Base-by-base conservation (phyloP, 2,888 invertebrate genomes). In the Oegoconia quadripuncta region DNA sequence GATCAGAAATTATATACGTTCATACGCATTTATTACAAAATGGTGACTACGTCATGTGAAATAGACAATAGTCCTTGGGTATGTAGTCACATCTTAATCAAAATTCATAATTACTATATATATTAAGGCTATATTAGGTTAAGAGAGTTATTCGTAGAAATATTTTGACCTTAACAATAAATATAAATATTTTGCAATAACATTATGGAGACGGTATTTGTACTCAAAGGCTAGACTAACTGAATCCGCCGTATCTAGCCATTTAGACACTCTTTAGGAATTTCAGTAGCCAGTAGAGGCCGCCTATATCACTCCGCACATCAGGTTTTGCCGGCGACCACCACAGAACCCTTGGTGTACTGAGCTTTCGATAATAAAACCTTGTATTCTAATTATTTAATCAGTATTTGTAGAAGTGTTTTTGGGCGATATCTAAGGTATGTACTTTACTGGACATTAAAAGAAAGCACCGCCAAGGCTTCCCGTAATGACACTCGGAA, bases 271-370 rank as follows among this genome's bases (percentile, higher is more conserved):
- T 74, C 84, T 75, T 62, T 48, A 52, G 56, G 50, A 62, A 64
- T 65, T 73, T 72, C 66, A 74, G 74, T 64, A 57, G 76, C 72
- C 81, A 72, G 74, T 72, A 74, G 74, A 80, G 75, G 69, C 76
- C 74, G 77, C 62, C 67, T 63, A 71, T 69, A 68, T 70, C 68
- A 70, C 75, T n/a, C n/a, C 74, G 67, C 82, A 83, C 71, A 83
- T 74, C 73, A 77, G 75, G 76, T 67, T 76, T 65, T 69, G 71
- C 77, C 78, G 74, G 77, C 79, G 71, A 62, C 68, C 73, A 65
- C 67, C 64, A 57, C 74, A 74, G 73, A 72, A 67, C 64, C 67
- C 59, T 61, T 59, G 41, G 52, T 44, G 18, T 40, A 50, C 42
- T 45, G 49, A 37, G 43, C 35, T 50, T 41, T 34, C 43, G 8